Evolutionary conservation across 2,888 invertebrate genomes (phyloP).

Genomic region (Norana najaformis): DNA sequence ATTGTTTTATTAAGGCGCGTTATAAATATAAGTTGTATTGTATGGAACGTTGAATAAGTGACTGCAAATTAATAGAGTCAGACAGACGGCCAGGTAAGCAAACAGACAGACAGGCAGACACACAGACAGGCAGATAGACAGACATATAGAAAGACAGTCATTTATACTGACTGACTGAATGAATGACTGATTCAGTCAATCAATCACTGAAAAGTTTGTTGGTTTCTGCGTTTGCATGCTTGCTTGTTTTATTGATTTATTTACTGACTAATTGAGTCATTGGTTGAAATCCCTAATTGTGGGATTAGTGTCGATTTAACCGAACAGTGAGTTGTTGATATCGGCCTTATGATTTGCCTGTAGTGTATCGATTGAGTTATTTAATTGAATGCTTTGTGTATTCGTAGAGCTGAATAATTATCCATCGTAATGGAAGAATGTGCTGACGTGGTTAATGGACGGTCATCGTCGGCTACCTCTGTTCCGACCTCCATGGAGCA

Average conservation of each 20-base stretch:
- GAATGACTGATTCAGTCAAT: not conserved
- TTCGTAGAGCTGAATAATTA: not conserved
- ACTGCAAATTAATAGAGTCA: not conserved
- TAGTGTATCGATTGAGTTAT: not conserved
- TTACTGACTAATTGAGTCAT: not conserved
- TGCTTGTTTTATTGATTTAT: no score
- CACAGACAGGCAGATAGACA: not conserved
- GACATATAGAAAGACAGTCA: not conserved
- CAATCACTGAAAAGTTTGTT: not conserved
- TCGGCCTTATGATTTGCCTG: not conserved
- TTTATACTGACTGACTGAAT: not conserved
- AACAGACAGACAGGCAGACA: not conserved
- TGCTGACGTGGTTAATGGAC: not conserved
- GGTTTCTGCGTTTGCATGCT: not conserved
- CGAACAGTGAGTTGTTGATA: not conserved
- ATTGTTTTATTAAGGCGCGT: no score
- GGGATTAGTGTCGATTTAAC: not conserved
- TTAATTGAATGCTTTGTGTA: no score
- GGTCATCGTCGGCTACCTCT: not conserved
- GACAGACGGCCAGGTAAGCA: not conserved
- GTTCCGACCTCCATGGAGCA: conserved; percentile 34
- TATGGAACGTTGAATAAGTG: not conserved
- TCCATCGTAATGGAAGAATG: not conserved
- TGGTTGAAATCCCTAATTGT: no score
- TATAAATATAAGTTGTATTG: no score